Conservation (phyloP, 1,140 invertebrate species). For the Anoplolepis gracilipes region DNA sequence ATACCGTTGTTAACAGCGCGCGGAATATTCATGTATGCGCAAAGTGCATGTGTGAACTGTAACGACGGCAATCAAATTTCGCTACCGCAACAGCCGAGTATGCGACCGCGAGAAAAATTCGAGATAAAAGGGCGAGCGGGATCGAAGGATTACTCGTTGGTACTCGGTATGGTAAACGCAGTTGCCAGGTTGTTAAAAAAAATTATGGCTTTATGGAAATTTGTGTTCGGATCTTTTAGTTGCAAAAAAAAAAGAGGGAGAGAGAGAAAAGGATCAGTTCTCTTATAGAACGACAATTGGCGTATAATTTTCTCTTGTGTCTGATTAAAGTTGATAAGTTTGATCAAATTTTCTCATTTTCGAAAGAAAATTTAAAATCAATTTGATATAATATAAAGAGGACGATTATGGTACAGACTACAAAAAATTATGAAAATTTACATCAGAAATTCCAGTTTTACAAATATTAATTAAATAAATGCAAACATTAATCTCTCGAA, state of each 20-base stretch:
- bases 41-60: conserved; percentile 61
- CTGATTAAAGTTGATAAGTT: background rate
- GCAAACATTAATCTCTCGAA: no score
- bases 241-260: background rate
- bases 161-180: conserved; percentile 3
- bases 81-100: conserved; percentile 47
- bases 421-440: background rate
- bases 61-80: conserved; percentile 61
- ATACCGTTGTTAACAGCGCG: conserved; percentile 55
- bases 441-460: background rate
- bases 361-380: background rate
- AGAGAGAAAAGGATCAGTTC: background rate
- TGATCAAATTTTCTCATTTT: background rate
- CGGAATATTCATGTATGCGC: conserved; percentile 59
- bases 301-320: background rate
- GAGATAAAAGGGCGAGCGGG: conserved; percentile 32
- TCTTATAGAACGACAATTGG: background rate
- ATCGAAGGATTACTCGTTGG: conserved; percentile 34
- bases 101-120: conserved; percentile 51
- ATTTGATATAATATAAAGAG: background rate
- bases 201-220: conserved; percentile 44
- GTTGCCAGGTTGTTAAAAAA: conserved; percentile 27
- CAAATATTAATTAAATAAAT: no score
- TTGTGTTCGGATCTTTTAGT: conserved; percentile 11
- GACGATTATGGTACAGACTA: background rate